Conservation (phyloP, 2,888 invertebrate genomes). For the Melanostoma mellinum region DNA sequence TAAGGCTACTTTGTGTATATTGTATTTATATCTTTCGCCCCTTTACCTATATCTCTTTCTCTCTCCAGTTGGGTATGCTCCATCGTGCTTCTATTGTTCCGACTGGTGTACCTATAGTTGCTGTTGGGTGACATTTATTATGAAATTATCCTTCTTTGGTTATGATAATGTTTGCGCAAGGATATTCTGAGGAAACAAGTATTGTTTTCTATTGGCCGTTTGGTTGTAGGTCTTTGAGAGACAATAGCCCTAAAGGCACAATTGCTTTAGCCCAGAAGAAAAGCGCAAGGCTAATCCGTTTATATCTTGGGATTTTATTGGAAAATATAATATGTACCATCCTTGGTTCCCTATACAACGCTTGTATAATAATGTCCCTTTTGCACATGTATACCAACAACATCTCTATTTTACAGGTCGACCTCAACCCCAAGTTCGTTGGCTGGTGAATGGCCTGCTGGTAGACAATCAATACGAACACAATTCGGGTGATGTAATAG, state of each 20-base stretch:
- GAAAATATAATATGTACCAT: constrained; percentile 12
- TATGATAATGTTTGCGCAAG: constrained; percentile 61
- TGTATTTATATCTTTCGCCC: constrained; percentile 6
- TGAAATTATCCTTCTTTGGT: constrained; percentile 49
- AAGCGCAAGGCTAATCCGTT: constrained; percentile 55
- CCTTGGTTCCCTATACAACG: no score
- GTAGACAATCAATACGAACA: constrained; percentile 93
- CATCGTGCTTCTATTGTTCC: constrained; percentile 27
- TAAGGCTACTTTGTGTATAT: constrained; percentile 27
- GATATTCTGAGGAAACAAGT: constrained; percentile 42
- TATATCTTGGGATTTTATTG: constrained; percentile 48
- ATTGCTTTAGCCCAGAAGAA: constrained; percentile 36
- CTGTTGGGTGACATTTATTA: constrained; percentile 65
- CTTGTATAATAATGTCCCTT: constrained; percentile 13
- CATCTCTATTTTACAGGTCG: constrained; percentile 84
- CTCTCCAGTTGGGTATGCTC: constrained; percentile 14
- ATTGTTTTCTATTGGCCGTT: constrained; percentile 46
- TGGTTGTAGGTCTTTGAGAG: constrained; percentile 34
- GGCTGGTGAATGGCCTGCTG: constrained; percentile 91
- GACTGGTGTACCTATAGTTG: constrained; percentile 12
- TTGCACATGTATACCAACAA: neutral
- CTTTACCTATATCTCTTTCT: neutral
- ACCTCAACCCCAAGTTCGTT: constrained; percentile 91
- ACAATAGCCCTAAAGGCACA: constrained; percentile 27
- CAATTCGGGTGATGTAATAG: constrained; percentile 93